Evolutionary conservation across 2,797 vertebrate genomes (phyloP).

Genomic region (Botia kubotai): DNA sequence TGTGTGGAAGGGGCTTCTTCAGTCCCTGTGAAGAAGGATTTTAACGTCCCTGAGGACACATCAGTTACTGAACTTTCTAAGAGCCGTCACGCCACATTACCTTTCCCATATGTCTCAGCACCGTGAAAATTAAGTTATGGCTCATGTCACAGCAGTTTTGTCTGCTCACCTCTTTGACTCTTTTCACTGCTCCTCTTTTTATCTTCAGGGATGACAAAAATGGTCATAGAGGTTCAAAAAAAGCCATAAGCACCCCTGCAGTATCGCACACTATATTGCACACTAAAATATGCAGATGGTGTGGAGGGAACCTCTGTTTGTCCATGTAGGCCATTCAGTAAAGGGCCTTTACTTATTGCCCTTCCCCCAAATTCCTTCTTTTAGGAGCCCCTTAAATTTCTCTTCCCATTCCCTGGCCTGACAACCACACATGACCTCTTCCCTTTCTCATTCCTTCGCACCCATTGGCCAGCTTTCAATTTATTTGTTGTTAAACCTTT

Average conservation of each 20-base stretch:
- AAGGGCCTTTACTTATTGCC: constrained; percentile 66
- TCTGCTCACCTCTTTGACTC: constrained; percentile 77
- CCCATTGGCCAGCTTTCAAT: not conserved
- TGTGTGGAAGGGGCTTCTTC: too few relatives aligned
- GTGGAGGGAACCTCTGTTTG: constrained; percentile 1
- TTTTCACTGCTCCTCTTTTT: constrained; percentile 72
- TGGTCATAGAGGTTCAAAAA: constrained; percentile 2
- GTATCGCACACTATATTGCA: not conserved
- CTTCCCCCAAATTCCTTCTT: constrained; percentile 57
- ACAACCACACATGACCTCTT: not conserved
- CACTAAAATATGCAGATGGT: not conserved
- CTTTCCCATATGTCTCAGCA: constrained; percentile 95
- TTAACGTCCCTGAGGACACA: constrained; percentile 79
- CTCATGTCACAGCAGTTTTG: constrained; percentile 94
- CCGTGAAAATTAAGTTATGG: constrained; percentile 99
- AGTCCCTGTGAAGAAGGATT: constrained; percentile 28
- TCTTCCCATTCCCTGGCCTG: constrained; percentile 12
- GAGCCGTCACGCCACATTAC: constrained; percentile 93
- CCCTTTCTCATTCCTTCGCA: not conserved
- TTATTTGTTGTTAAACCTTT: constrained; percentile 38
- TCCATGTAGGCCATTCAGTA: constrained; percentile 34
- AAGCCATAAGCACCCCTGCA: constrained; percentile 9
- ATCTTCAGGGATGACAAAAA: constrained; percentile 52
- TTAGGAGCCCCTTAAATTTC: constrained; percentile 48
- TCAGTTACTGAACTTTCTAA: constrained; percentile 93